Conservation (phyloP, 2,888 invertebrate species). For the Dendrolimus houi region DNA sequence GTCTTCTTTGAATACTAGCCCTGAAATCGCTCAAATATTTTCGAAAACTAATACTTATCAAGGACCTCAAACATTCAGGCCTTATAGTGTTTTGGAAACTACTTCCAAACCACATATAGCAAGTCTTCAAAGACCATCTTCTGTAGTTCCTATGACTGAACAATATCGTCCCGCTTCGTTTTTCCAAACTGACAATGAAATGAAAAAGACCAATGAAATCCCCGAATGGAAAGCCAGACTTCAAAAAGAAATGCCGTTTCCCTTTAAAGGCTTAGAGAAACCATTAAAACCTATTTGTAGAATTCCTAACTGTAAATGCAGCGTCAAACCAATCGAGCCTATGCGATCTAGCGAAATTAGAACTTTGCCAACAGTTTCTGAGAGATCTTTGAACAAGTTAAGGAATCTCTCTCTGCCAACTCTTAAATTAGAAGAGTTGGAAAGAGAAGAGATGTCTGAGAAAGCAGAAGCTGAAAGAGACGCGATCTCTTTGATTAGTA, state of each 20-base stretch:
- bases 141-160: slow-evolving; percentile 63
- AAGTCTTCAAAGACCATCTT: slow-evolving; percentile 51
- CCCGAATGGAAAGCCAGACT: slow-evolving; percentile 61
- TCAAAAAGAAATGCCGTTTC: slow-evolving; percentile 51
- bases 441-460: slow-evolving; percentile 34
- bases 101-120: slow-evolving; percentile 42
- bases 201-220: slow-evolving; percentile 42
- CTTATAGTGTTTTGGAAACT: slow-evolving; percentile 63
- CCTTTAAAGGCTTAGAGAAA: slow-evolving; percentile 48
- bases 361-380: slow-evolving; percentile 50
- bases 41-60: slow-evolving; percentile 37
- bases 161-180: slow-evolving; percentile 61
- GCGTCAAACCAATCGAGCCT: slow-evolving; percentile 34
- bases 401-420: slow-evolving; percentile 65
- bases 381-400: slow-evolving; percentile 46
- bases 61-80: slow-evolving; percentile 45
- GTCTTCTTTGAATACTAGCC: slow-evolving; percentile 31
- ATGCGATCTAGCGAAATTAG: slow-evolving; percentile 48
- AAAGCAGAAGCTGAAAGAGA: slow-evolving; percentile 52
- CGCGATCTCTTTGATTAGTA: slow-evolving; percentile 29
- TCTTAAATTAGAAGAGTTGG: slow-evolving; percentile 54
- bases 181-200: slow-evolving; percentile 44
- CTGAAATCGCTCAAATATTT: slow-evolving; percentile 42
- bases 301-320: slow-evolving; percentile 66
- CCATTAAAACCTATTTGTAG: slow-evolving; percentile 51